These are phyloP conservation scores for Pelecanoides urinatrix DNA, from an alignment of 2,113 vertebrate genomes.

Conservation along the genomic window DNA sequence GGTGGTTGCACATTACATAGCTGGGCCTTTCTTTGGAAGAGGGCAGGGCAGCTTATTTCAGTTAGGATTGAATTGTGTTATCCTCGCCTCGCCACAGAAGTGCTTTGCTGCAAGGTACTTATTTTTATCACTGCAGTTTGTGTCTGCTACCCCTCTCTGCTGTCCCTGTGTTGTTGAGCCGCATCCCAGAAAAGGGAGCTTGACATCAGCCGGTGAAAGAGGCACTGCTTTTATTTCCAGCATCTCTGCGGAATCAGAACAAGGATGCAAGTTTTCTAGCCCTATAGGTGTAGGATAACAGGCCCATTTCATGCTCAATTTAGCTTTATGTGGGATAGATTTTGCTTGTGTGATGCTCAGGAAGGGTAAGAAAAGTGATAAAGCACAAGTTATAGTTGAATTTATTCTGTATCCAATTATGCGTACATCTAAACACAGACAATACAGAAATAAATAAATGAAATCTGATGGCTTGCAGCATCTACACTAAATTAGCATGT, in stretches of 20 bases:
- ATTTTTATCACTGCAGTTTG: neutral
- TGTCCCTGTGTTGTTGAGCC: neutral
- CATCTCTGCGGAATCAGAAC: neutral
- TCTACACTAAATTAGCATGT: neutral
- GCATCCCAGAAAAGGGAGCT: neutral
- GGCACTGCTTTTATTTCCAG: neutral
- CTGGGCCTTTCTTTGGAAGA: neutral
- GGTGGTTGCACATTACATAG: neutral
- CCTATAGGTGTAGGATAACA: neutral
- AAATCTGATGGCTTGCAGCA: neutral
- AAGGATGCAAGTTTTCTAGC: neutral
- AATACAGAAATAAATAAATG: neutral
- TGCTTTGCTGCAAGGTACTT: neutral
- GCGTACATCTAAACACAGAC: neutral
- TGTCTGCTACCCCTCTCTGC: neutral
- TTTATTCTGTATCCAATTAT: neutral
- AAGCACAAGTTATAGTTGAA: neutral
- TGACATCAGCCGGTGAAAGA: neutral
- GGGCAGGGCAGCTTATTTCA: neutral
- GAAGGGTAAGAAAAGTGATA: neutral
- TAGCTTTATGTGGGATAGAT: neutral
- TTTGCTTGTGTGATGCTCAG: neutral
- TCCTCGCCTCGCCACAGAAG: neutral
- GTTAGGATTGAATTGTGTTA: neutral
- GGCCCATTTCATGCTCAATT: neutral